Base-by-base conservation (phyloP, 2,113 vertebrate genomes). In the Emydocephalus ijimae region DNA sequence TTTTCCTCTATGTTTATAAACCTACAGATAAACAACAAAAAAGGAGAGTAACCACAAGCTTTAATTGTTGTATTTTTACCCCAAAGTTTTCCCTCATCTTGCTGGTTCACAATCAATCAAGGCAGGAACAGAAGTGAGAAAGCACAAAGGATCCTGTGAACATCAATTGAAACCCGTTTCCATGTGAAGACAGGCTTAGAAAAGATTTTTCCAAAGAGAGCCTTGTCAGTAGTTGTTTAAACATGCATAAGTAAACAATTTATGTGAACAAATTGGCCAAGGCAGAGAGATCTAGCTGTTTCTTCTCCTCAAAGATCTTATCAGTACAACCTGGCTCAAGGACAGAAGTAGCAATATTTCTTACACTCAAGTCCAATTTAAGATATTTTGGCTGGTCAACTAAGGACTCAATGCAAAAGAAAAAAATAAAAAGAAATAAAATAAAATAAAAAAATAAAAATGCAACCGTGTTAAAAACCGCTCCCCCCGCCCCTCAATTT, bases 151-250 rank as follows among this genome's bases (percentile, higher is more conserved):
- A 54, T 34, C 61, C 88, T 93, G 92, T 64, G 93, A 81, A 56
- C 50, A 64, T 90, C 81, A 39, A 24, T 52, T 87, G 56, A 93
- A 90, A 50, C 89, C 89, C 81, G 54, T 93, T 93, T 93, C 64
- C 89, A 90, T 93, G 52, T 61, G 81, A 85, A 93, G 81, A 90
- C 81, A 54, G 89, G 57, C 92, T 93, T 90, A 90, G 85, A 87
- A 85, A 93, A 93, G 56, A 87, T 90, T 90, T 93, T 87, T 34
- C 48, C 81, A 61, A 87, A 93, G 89, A 93, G 86, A 87, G 89
- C 89, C 43, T 34, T 93, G 92, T 93, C 92, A 90, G 89, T 90
- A 93, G 92, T 93, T 90, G 89, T 93, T 93, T 93, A 93, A 93
- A 93, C 89, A 61, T 90, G 61, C 56, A 90, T 87, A 87, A 93